phyloP scores from a whole-genome alignment of 1,140 invertebrate genomes.

The Dendroctonus valens region DNA sequence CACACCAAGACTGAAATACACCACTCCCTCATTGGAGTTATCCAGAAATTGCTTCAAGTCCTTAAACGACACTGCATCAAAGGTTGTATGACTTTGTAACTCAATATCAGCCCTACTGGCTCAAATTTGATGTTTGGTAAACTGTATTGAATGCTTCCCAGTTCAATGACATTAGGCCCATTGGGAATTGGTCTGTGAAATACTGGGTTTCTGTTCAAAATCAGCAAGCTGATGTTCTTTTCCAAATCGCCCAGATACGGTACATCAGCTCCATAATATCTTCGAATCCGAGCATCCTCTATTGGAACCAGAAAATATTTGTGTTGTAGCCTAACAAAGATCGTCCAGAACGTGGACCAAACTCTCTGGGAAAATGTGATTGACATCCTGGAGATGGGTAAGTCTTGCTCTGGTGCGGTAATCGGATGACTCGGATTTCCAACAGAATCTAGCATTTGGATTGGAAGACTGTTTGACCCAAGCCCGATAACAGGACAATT shows the following conservation, averaged over 20 bases:
- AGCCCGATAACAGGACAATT: slow-evolving; percentile 44
- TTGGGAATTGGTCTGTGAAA: slow-evolving; percentile 37
- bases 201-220: slow-evolving; percentile 34
- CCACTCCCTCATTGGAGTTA: slow-evolving; percentile 58
- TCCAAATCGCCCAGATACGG: slow-evolving; percentile 37
- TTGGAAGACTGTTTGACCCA: slow-evolving; percentile 31
- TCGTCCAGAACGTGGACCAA: slow-evolving; percentile 32
- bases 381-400: slow-evolving; percentile 40
- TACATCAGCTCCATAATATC: slow-evolving; percentile 50
- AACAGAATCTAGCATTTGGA: slow-evolving; percentile 29
- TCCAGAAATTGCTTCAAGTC: slow-evolving; percentile 66
- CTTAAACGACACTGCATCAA: slow-evolving; percentile 46
- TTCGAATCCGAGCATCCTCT: slow-evolving; percentile 46
- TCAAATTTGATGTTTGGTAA: slow-evolving; percentile 39
- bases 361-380: slow-evolving; percentile 51
- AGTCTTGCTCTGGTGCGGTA: slow-evolving; percentile 49
- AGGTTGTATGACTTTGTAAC: not conserved
- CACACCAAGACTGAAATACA: slow-evolving; percentile 72
- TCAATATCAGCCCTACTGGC: slow-evolving; percentile 35
- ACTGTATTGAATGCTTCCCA: slow-evolving; percentile 49
- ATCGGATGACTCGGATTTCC: slow-evolving; percentile 50
- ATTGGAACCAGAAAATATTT: slow-evolving; percentile 14
- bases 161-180: slow-evolving; percentile 33
- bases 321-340: slow-evolving; percentile 23
- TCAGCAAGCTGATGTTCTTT: slow-evolving; percentile 33